phyloP scores from a whole-genome alignment of 2,888 invertebrate genomes.

The Folsomia manolachei region DNA sequence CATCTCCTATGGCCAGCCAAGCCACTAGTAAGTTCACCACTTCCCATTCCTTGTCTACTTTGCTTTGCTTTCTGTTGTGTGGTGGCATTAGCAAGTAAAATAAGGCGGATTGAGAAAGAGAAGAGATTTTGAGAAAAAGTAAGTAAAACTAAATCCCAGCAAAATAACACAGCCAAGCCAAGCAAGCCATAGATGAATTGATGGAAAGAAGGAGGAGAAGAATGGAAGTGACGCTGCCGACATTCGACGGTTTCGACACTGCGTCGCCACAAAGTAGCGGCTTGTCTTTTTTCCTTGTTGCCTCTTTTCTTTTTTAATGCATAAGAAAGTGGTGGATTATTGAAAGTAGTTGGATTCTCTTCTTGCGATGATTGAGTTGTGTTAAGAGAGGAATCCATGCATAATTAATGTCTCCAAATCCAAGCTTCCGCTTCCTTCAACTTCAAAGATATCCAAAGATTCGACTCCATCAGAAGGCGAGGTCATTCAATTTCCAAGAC shows the following conservation, averaged over 20 bases:
- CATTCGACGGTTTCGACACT: background rate
- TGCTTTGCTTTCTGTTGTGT: background rate
- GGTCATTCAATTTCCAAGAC: constrained; percentile 15
- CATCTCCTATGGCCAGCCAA: constrained; percentile 1
- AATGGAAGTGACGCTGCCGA: background rate
- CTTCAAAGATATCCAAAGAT: too few relatives aligned
- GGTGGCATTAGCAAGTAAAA: constrained; percentile 1
- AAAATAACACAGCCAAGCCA: too few relatives aligned
- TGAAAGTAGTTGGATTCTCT: constrained; percentile 11
- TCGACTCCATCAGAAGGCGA: constrained; percentile 3
- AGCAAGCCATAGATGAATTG: background rate
- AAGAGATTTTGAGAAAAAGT: background rate
- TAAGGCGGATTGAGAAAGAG: background rate
- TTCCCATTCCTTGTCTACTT: background rate
- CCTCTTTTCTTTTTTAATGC: constrained; percentile 1
- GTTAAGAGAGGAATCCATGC: constrained; percentile 10
- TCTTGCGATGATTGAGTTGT: constrained; percentile 9
- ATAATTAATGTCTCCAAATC: constrained; percentile 1
- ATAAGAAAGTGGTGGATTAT: constrained; percentile 12
- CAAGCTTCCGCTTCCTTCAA: background rate
- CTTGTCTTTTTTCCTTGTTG: background rate
- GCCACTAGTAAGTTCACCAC: background rate
- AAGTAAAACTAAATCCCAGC: constrained; percentile 4
- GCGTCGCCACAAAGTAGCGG: too few relatives aligned
- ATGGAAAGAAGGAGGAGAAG: background rate